Percentiles rank a stretch among this genome's conserved stretches.
These are phyloP conservation scores for Lasius platythorax DNA, from an alignment of 2,888 invertebrate species.

Conservation along the genomic window DNA sequence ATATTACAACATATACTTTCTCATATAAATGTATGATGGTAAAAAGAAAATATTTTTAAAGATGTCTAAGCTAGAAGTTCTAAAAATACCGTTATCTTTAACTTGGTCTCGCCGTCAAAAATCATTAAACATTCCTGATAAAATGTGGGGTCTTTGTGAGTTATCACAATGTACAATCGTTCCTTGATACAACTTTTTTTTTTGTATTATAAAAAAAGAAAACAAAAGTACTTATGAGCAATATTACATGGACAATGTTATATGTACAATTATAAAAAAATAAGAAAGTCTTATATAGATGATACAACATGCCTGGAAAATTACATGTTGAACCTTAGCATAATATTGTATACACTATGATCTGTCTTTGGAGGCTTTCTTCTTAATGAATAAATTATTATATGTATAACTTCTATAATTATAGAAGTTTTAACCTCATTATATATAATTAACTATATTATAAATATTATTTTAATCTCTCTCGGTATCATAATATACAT, in stretches of 20 bases:
- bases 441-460: conserved; percentile 5
- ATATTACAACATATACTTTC: conserved; percentile 12
- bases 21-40: not conserved
- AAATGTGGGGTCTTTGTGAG: conserved; percentile 2
- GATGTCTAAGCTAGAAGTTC: not conserved
- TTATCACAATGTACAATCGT: not conserved
- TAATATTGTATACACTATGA: conserved; percentile 9
- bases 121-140: conserved; percentile 20
- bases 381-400: conserved; percentile 31
- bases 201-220: conserved; percentile 19
- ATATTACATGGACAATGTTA: not conserved
- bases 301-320: conserved; percentile 17
- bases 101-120: not conserved
- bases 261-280: conserved; percentile 28
- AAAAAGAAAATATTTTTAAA: conserved; percentile 1
- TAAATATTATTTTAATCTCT: conserved; percentile 28
- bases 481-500: not conserved
- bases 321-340: not conserved
- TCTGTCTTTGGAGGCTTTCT: conserved; percentile 40
- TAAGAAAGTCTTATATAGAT: conserved; percentile 7
- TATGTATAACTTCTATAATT: not conserved
- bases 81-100: conserved; percentile 6
- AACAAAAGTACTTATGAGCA: conserved; percentile 27
- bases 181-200: not conserved
- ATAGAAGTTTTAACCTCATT: conserved; percentile 3